Evolutionary conservation across 2,888 invertebrate genomes (phyloP), one percentile per base, ranked within the genome.

Genomic region (Luperina testacea): DNA sequence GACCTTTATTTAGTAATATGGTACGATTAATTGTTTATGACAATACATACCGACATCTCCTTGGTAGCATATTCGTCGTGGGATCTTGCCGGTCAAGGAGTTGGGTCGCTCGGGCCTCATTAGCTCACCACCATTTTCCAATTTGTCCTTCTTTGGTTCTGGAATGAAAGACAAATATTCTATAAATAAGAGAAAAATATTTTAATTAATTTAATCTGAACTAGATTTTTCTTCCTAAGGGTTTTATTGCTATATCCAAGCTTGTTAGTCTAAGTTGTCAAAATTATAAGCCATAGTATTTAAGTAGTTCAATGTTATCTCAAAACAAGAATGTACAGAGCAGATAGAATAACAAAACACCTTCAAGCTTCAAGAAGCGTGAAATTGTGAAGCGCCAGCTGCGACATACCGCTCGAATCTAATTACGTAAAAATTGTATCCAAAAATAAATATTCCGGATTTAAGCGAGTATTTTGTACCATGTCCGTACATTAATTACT

Each of bases 71-170:
- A 98, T 97, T 93, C 98, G 97, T 92, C 98, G 97, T 90, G 98
- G 98, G 90, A 98, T 97, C 94, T 98, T 98, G 90, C 98, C 98
- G 89, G 98, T 98, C 94, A 98, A 97, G 87, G 98, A 98, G 94
- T 98, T 98, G 86, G 98, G 98, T 92, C 98, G 97, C 96, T 98
- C 98, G 82, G 98, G 97, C 96, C 98, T 96, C 96, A 97, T 93
- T 91, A 94, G 89, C 90, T 96, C 96, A 88, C 95, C 96, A 91
- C 97, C 97, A 93, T 96, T 97, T 95, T 98, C 98, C 98, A 98
- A 98, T 98, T 98, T 98, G 97, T 98, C 98, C 98, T 98, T 98
- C 97, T 98, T 98, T 98, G 98, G 98, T 98, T 98, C 98, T 98
- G 98, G 59, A 98, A 98, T 92, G 87, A 94, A 95, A 93, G 90